These are phyloP conservation scores for Cyphomyrmex costatus DNA, from an alignment of 1,140 invertebrate genomes.

Conservation along the genomic window DNA sequence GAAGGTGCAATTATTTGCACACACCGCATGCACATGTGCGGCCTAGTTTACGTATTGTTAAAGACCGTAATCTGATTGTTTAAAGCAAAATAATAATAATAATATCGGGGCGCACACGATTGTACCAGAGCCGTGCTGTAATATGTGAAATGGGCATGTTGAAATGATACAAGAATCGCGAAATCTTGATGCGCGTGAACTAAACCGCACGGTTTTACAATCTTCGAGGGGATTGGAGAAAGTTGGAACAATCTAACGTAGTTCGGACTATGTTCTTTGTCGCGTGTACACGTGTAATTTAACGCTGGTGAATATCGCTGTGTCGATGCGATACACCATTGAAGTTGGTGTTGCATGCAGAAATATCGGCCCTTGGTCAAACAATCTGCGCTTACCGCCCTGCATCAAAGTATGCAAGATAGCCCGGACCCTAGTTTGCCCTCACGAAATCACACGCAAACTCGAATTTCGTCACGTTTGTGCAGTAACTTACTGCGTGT, in stretches of 20 bases:
- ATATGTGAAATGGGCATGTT: background rate
- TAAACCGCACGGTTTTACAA: background rate
- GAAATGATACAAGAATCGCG: background rate
- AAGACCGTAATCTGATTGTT: constrained; percentile 51
- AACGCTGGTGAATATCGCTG: constrained; percentile 48
- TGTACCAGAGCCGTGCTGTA: background rate
- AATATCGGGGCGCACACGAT: background rate
- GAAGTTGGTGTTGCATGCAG: constrained; percentile 32
- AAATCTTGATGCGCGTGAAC: background rate
- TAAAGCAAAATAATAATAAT: constrained; percentile 33
- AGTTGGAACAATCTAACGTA: background rate
- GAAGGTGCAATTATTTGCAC: constrained; percentile 57
- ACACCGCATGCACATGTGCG: constrained; percentile 41
- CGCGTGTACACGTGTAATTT: constrained; percentile 51
- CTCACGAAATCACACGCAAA: constrained; percentile 51
- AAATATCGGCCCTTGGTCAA: constrained; percentile 53
- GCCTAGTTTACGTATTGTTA: constrained; percentile 48
- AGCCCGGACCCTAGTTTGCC: constrained; percentile 21
- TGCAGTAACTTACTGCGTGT: constrained; percentile 25
- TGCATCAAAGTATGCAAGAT: constrained; percentile 43
- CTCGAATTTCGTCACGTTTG: constrained; percentile 58
- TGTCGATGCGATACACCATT: constrained; percentile 18
- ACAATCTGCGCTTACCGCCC: constrained; percentile 26
- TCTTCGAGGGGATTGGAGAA: background rate
- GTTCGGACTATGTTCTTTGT: constrained; percentile 35